Conservation (phyloP, 2,797 vertebrate species). For the Hirundo rustica region DNA sequence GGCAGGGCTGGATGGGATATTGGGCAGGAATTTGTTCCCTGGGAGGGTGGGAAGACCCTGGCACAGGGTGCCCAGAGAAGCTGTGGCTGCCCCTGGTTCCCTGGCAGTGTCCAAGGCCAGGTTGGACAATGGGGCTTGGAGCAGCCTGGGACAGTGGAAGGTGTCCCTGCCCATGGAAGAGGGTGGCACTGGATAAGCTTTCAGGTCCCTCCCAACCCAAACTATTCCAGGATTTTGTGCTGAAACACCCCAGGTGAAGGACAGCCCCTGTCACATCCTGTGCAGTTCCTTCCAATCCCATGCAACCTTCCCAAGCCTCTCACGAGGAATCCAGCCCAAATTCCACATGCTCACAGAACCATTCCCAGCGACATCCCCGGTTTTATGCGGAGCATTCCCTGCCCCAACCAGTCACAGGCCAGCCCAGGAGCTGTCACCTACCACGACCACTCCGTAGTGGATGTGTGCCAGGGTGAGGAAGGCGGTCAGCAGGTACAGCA, state of each 20-base stretch:
- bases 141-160: fast-evolving
- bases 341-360: not conserved
- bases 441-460: slow-evolving; percentile 94
- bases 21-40: not conserved
- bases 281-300: not conserved
- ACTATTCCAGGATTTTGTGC: not conserved
- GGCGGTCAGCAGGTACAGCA: slow-evolving; percentile 83
- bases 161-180: not conserved
- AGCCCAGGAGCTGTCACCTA: slow-evolving; percentile 70
- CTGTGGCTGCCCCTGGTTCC: not conserved
- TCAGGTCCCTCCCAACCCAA: not conserved
- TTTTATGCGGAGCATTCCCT: fast-evolving
- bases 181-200: too few relatives aligned
- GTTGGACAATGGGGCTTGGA: fast-evolving
- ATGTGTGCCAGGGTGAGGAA: slow-evolving; percentile 86
- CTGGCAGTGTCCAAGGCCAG: not conserved
- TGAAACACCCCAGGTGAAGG: not conserved
- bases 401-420: not conserved
- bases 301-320: not conserved
- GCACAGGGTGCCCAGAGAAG: not conserved
- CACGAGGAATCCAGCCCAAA: not conserved
- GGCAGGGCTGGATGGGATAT: fast-evolving
- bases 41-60: not conserved
- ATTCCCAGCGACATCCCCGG: fast-evolving
- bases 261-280: fast-evolving